A percentile compares a stretch with the other conserved stretches of the same genome.
phyloP scores from a whole-genome alignment of 1,140 invertebrate species.

The Macrobrachium nipponense region DNA sequence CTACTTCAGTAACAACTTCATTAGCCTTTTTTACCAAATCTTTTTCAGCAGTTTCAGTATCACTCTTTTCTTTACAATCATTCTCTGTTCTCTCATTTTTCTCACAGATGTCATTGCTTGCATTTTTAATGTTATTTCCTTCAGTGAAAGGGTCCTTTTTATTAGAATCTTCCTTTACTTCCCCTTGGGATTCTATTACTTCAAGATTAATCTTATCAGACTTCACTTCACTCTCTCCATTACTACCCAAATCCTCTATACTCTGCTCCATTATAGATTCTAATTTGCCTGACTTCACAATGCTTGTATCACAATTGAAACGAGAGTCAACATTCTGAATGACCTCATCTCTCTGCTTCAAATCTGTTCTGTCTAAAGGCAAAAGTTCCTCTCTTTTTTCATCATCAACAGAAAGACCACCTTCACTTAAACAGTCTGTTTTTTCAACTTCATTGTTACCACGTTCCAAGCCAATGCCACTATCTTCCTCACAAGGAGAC shows the following conservation, averaged over 20 bases:
- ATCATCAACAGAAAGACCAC: conserved; percentile 60
- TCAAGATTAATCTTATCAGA: background rate
- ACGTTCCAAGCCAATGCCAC: conserved; percentile 65
- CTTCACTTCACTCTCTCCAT: conserved; percentile 13
- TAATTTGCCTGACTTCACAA: conserved; percentile 44
- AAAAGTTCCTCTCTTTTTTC: conserved; percentile 51
- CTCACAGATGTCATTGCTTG: no score
- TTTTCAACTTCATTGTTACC: conserved; percentile 54
- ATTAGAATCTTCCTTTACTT: background rate
- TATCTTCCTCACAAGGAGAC: conserved; percentile 62
- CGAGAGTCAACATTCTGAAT: conserved; percentile 23
- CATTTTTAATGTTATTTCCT: background rate
- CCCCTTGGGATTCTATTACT: background rate
- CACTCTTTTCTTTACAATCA: background rate
- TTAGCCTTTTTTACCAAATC: background rate
- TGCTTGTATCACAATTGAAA: conserved; percentile 7
- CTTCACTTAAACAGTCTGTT: conserved; percentile 45
- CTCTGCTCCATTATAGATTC: conserved; percentile 58
- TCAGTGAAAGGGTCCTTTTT: background rate
- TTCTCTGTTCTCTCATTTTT: no score
- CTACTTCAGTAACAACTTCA: background rate
- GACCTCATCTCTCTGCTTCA: conserved; percentile 33
- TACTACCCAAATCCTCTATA: conserved; percentile 41
- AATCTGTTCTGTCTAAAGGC: conserved; percentile 78
- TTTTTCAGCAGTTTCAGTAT: background rate